Evolutionary conservation across 2,113 vertebrate genomes (phyloP), one percentile per base, ranked within the genome.

Genomic region (Synchiropus splendidus): DNA sequence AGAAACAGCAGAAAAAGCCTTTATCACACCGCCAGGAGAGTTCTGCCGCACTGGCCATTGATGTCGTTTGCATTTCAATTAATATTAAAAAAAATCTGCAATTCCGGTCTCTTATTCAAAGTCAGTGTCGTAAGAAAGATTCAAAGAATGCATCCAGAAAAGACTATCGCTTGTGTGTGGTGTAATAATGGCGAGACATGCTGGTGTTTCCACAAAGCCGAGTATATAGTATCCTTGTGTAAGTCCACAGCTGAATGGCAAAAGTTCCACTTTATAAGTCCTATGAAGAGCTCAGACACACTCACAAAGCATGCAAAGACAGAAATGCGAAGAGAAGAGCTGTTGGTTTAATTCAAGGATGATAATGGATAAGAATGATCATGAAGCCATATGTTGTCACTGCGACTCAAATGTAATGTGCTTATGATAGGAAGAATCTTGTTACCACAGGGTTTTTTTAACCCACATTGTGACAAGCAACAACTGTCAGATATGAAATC

Each of bases 11-110:
- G 21, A 42, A 54, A 65, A 75, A 70, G 59, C 45, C 84, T 88
- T 83, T 81, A 81, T 83, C 77, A 72, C 45, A 45, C 67, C 18
- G 72, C 77, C 72, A 70, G 69, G 73, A 78, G 74, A 77, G 61
- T 72, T 76, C 60, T 43, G 51, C 47, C 64, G 67, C 69, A 64
- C 60, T 6, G 48, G 71, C 74, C 72, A 51, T 63, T 80, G 70
- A 84, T 83, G 83, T 85, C 63, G 71, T 87, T 83, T 86, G 69
- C 70, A 84, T 87, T 86, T 87, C 82, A 86, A 85, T 85, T 85
- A 84, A 83, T 85, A n/a, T n/a, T n/a, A 66, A 34, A 34, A 64
- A 67, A 48, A 43, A 51, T 46, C 66, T 34, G 70, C 70, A 65
- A 76, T 61, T 54, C 55, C 65, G 52, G 67, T 71, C 64, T 74